phyloP scores from a whole-genome alignment of 2,888 invertebrate species.

The Dasypogon diadema region DNA sequence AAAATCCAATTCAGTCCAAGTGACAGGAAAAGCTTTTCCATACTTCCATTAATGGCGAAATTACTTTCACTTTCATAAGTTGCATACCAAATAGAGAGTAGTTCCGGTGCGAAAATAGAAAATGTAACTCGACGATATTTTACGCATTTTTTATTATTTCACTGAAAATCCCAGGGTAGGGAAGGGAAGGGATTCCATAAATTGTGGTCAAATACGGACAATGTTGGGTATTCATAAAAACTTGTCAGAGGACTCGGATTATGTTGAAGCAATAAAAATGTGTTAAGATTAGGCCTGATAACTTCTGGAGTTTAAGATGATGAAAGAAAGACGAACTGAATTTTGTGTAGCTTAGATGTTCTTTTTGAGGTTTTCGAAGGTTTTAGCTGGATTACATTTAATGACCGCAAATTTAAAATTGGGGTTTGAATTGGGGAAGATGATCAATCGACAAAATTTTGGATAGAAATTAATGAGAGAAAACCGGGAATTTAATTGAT shows the following conservation, averaged over 20 bases:
- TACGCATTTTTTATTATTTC: neutral
- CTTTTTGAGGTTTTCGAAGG: no score
- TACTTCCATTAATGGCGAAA: neutral
- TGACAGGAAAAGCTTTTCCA: slow-evolving; percentile 2
- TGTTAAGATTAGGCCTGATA: neutral
- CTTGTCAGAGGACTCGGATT: neutral
- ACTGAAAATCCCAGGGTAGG: no score
- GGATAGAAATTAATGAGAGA: no score
- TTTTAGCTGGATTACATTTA: no score
- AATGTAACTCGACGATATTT: neutral
- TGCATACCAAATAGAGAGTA: neutral
- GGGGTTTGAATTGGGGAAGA: no score
- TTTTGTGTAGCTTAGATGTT: no score
- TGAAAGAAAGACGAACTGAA: no score
- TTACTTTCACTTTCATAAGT: slow-evolving; percentile 12
- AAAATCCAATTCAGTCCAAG: neutral
- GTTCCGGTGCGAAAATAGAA: neutral
- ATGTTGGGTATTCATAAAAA: neutral
- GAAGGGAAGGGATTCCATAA: no score
- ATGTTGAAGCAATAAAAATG: neutral
- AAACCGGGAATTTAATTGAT: no score
- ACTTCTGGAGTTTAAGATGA: neutral
- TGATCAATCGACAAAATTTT: no score
- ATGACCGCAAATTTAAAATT: no score
- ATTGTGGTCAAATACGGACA: no score